Evolutionary conservation across 2,888 invertebrate species (phyloP).

Genomic region (Beris chalybata): DNA sequence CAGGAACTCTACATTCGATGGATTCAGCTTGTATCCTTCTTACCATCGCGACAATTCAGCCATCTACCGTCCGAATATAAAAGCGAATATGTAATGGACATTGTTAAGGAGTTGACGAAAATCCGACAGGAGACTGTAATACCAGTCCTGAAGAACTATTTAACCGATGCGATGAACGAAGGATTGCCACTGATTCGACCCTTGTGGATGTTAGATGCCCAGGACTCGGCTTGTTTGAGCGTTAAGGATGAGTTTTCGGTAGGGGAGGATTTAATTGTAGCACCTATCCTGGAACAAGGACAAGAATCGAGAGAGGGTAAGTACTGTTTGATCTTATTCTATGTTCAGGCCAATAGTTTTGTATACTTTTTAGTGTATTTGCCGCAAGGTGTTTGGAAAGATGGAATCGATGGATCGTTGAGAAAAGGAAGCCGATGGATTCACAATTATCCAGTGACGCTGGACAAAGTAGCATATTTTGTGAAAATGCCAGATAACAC

Average conservation of each 20-base stretch:
- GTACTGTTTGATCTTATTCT: not conserved
- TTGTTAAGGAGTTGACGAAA: slow-evolving; percentile 73
- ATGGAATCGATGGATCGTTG: slow-evolving; percentile 83
- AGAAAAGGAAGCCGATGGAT: slow-evolving; percentile 90
- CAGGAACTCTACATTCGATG: slow-evolving; percentile 86
- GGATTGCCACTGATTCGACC: slow-evolving; percentile 86
- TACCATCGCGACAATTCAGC: slow-evolving; percentile 90
- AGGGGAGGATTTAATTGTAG: slow-evolving; percentile 87
- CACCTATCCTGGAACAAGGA: slow-evolving; percentile 76
- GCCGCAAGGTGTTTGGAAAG: slow-evolving; percentile 91
- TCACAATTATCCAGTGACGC: slow-evolving; percentile 80
- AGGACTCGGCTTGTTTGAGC: slow-evolving; percentile 74
- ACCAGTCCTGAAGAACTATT: slow-evolving; percentile 74
- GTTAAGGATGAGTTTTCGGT: slow-evolving; percentile 86
- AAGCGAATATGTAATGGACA: slow-evolving; percentile 73
- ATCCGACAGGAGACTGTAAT: slow-evolving; percentile 77
- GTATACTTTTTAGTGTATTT: slow-evolving; percentile 69
- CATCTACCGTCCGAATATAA: slow-evolving; percentile 88
- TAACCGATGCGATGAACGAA: slow-evolving; percentile 75
- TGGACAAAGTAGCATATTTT: slow-evolving; percentile 80
- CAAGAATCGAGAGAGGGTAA: slow-evolving; percentile 70
- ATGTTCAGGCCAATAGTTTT: not conserved
- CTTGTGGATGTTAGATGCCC: slow-evolving; percentile 85
- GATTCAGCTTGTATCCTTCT: slow-evolving; percentile 86
- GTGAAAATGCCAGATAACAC: slow-evolving; percentile 83